Evolutionary conservation across 2,113 vertebrate species (phyloP).

Genomic region (Formicarius rufipectus): DNA sequence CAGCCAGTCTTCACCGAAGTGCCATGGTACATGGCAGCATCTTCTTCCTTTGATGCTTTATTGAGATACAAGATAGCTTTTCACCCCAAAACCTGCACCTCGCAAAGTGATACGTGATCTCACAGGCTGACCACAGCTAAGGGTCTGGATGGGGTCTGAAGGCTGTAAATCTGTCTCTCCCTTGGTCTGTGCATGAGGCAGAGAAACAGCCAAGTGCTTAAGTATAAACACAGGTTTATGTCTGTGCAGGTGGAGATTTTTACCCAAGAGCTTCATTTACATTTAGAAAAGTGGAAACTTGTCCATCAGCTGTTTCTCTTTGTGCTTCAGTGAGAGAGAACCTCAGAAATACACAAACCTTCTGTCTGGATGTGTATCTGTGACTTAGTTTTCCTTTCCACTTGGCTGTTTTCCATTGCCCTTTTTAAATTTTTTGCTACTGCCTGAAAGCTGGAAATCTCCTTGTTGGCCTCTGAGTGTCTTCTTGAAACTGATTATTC

Average conservation of each 20-base stretch:
- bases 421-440: background rate
- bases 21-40: background rate
- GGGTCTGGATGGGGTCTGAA: accelerated
- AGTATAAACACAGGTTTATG: accelerated
- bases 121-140: background rate
- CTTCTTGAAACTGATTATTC: background rate
- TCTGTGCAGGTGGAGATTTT: background rate
- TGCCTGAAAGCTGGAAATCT: background rate
- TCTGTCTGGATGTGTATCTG: too few species aligned
- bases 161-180: background rate
- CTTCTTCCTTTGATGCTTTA: background rate
- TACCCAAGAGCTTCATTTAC: background rate
- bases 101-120: too few species aligned
- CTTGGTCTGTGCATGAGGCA: background rate
- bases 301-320: background rate
- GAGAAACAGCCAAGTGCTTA: background rate
- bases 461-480: background rate
- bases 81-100: background rate
- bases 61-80: background rate
- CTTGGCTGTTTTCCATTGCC: background rate
- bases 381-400: background rate
- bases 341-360: background rate
- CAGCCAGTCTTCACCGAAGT: background rate
- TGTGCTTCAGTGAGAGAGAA: background rate
- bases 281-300: background rate